These are phyloP conservation scores for Etia nguti DNA, from an alignment of 2,113 vertebrate species.

Conservation along the genomic window DNA sequence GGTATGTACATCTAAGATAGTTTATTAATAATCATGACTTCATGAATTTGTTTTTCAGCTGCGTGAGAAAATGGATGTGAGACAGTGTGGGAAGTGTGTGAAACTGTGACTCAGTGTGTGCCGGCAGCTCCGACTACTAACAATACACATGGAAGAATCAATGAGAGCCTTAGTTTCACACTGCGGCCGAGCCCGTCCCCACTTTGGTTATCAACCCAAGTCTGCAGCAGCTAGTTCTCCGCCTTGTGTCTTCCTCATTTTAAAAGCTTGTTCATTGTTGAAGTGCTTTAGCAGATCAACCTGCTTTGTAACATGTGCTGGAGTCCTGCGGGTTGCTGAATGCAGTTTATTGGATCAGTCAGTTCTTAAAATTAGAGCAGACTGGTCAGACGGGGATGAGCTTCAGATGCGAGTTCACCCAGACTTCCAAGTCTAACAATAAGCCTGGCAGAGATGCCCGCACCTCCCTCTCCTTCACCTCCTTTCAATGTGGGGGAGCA, in stretches of 20 bases:
- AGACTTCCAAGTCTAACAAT: not conserved
- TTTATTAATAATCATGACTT: not conserved
- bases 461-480: not conserved
- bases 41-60: not conserved
- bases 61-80: not conserved
- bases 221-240: not conserved
- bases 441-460: not conserved
- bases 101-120: not conserved
- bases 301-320: not conserved
- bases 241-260: fast-evolving
- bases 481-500: not conserved
- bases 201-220: not conserved
- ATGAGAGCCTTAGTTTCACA: not conserved
- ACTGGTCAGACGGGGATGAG: not conserved
- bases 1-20: not conserved
- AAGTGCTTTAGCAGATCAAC: not conserved
- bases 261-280: fast-evolving
- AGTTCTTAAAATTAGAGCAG: not conserved
- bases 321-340: not conserved
- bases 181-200: not conserved
- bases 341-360: not conserved
- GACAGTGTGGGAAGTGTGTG: not conserved
- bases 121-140: not conserved
- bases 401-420: too few relatives aligned
- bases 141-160: not conserved